These are phyloP conservation scores for Apamea monoglypha DNA, from an alignment of 2,888 invertebrate genomes.

Conservation along the genomic window DNA sequence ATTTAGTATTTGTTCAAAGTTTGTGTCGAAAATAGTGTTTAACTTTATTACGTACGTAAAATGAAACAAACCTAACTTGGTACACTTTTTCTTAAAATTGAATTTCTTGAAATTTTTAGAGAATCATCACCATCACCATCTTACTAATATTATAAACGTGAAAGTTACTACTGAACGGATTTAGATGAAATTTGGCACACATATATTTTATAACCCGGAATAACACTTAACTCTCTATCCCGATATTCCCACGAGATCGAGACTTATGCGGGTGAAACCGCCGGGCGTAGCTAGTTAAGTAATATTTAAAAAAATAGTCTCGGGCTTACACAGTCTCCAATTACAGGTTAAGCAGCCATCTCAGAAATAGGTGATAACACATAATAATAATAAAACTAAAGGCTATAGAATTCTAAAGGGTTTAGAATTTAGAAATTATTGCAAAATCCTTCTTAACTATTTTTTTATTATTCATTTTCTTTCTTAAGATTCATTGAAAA, in stretches of 20 bases:
- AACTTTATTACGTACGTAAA: neutral
- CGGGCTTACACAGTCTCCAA: neutral
- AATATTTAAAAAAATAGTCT: neutral
- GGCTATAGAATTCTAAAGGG: neutral
- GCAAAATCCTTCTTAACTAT: neutral
- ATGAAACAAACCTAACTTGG: neutral
- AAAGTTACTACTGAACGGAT: no score
- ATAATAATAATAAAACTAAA: neutral
- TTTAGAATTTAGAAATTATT: neutral
- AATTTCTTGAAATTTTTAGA: neutral
- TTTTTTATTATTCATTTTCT: neutral
- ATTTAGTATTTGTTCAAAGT: conserved; percentile 1
- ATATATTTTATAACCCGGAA: no score
- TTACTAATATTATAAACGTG: no score
- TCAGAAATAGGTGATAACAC: neutral
- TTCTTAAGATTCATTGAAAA: neutral
- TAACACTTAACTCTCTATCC: no score
- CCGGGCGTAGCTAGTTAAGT: no score
- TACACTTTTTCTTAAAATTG: neutral
- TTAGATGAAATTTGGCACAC: no score
- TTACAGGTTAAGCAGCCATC: neutral
- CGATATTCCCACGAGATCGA: no score
- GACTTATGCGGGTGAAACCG: no score
- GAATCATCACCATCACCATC: no score
- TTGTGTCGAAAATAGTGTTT: neutral